phyloP scores from a whole-genome alignment of 2,113 vertebrate genomes.

The Neofelis nebulosa region DNA sequence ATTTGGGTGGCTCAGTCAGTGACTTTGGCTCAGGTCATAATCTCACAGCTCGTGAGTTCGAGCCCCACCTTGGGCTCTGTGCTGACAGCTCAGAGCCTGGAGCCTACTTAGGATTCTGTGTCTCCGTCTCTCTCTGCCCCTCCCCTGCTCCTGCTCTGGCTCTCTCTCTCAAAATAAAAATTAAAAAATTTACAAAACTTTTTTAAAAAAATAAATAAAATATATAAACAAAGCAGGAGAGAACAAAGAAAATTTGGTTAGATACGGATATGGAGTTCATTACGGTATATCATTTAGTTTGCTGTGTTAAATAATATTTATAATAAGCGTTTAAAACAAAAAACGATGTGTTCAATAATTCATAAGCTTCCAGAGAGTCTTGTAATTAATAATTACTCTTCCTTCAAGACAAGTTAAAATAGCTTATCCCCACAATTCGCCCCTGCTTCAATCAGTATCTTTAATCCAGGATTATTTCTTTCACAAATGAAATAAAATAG shows the following conservation, averaged over 20 bases:
- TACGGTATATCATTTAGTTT: neutral
- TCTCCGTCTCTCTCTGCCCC: too few relatives aligned
- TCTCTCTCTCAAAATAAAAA: too few relatives aligned
- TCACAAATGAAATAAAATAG: constrained; percentile 19
- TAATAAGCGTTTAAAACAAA: neutral
- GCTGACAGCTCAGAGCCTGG: too few relatives aligned
- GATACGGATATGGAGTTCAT: neutral
- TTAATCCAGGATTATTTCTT: neutral
- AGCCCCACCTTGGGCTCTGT: too few relatives aligned
- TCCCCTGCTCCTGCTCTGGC: too few relatives aligned
- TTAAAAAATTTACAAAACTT: too few relatives aligned
- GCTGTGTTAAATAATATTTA: neutral
- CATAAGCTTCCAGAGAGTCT: neutral
- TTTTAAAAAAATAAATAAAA: neutral
- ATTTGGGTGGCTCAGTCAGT: too few relatives aligned
- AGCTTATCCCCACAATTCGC: neutral
- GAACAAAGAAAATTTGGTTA: neutral
- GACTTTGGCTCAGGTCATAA: too few relatives aligned
- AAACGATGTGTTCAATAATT: neutral
- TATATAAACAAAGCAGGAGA: neutral
- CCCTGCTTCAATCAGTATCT: neutral
- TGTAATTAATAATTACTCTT: neutral
- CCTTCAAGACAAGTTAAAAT: constrained; percentile 24
- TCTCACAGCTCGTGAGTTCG: too few relatives aligned
- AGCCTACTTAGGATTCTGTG: too few relatives aligned